Conservation (phyloP, 2,888 invertebrate species). For the Archaeoteleia sp. region DNA sequence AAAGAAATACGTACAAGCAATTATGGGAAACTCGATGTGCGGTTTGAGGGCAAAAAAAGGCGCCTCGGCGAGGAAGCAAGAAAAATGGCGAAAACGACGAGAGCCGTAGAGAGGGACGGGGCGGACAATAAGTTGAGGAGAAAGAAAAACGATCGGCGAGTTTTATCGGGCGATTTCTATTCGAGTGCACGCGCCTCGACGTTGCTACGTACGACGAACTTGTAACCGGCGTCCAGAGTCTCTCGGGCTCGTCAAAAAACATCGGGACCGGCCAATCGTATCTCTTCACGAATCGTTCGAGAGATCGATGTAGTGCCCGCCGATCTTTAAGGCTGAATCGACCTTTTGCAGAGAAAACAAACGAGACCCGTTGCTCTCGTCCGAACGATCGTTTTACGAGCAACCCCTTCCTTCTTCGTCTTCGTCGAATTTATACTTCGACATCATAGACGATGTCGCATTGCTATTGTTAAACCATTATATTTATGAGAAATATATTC, state of each 20-base stretch:
- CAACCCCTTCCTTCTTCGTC: neutral
- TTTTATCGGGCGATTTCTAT: conserved; percentile 46
- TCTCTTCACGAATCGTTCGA: conserved; percentile 22
- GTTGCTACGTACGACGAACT: conserved; percentile 29
- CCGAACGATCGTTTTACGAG: conserved; percentile 16
- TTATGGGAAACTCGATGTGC: conserved; percentile 29
- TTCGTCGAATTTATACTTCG: neutral
- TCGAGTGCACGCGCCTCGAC: conserved; percentile 39
- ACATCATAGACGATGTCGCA: conserved; percentile 5
- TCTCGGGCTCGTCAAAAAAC: conserved; percentile 34
- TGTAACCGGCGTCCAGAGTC: conserved; percentile 31
- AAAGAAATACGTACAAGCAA: conserved; percentile 36
- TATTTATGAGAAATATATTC: no score
- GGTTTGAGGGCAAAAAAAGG: conserved; percentile 3
- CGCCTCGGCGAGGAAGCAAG: no score
- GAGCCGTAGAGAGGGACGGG: conserved; percentile 2
- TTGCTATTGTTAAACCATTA: no score
- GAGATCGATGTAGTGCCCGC: conserved; percentile 39
- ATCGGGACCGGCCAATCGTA: conserved; percentile 35
- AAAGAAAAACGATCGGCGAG: conserved; percentile 13
- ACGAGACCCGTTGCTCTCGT: conserved; percentile 17
- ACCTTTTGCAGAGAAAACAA: conserved; percentile 7
- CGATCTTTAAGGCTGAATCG: conserved; percentile 30
- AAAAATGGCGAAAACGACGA: conserved; percentile 53
- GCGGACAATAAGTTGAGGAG: conserved; percentile 10